Conservation (phyloP, 2,113 vertebrate species). For the Acrocephalus kingi region DNA sequence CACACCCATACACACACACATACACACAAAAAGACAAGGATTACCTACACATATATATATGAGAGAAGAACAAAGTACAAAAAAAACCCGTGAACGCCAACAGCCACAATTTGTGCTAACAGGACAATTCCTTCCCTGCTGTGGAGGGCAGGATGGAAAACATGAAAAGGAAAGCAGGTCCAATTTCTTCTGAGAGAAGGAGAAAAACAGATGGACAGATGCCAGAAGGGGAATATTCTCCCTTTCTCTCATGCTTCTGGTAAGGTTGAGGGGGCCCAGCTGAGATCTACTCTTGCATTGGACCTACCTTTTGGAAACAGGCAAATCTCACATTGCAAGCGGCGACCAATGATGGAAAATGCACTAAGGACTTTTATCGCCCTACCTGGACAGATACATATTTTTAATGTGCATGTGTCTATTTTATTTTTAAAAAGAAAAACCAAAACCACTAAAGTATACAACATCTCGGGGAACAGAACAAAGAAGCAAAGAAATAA, state of each 20-base stretch:
- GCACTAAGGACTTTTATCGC: slow-evolving; percentile 59
- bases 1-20: slow-evolving; percentile 44
- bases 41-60: neutral
- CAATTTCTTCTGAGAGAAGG: neutral
- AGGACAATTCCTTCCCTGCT: slow-evolving; percentile 18
- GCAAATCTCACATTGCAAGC: neutral
- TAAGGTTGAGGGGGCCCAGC: neutral
- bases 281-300: slow-evolving; percentile 22
- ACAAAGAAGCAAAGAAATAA: neutral
- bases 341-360: slow-evolving; percentile 34
- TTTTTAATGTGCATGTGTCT: slow-evolving; percentile 51
- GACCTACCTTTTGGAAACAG: neutral
- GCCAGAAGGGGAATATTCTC: neutral
- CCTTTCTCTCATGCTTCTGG: neutral
- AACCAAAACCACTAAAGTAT: slow-evolving; percentile 67
- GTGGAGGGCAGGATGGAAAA: slow-evolving; percentile 21
- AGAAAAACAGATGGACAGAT: neutral
- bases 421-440: slow-evolving; percentile 62
- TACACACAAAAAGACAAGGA: neutral
- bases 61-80: slow-evolving; percentile 37
- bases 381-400: slow-evolving; percentile 47
- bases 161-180: slow-evolving; percentile 42
- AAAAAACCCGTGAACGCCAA: neutral
- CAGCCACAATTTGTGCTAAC: neutral
- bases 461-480: slow-evolving; percentile 64